Conservation (phyloP, 2,888 invertebrate species). For the Drosophila niveifrons region DNA sequence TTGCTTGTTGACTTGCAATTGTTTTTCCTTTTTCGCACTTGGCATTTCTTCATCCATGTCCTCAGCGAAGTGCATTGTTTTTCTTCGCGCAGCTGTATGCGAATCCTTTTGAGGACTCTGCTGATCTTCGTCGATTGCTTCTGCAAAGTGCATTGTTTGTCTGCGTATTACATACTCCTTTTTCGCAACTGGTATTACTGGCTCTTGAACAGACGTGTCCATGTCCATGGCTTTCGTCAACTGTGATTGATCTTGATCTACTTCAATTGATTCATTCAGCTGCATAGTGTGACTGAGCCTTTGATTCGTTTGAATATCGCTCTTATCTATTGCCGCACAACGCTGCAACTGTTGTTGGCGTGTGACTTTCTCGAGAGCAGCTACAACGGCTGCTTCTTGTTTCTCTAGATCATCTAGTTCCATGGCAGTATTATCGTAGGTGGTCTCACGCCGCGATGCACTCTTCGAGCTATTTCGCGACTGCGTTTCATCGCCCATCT, state of each 20-base stretch:
- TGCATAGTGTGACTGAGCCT: slow-evolving; percentile 22
- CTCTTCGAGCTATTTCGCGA: slow-evolving; percentile 64
- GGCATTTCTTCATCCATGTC: slow-evolving; percentile 21
- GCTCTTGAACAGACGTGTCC: slow-evolving; percentile 22
- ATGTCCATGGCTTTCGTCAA: slow-evolving; percentile 22
- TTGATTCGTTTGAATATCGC: neutral
- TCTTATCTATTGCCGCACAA: slow-evolving; percentile 14
- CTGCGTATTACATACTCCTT: slow-evolving; percentile 4
- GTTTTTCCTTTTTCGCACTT: neutral
- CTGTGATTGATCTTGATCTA: slow-evolving; percentile 2
- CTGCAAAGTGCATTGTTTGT: slow-evolving; percentile 21
- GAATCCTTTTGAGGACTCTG: slow-evolving; percentile 4
- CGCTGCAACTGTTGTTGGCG: slow-evolving; percentile 11
- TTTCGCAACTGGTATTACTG: neutral
- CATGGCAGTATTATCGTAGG: slow-evolving; percentile 49
- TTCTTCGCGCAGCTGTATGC: slow-evolving; percentile 1
- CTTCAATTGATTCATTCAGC: slow-evolving; percentile 26
- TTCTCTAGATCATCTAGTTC: slow-evolving; percentile 57
- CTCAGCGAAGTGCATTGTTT: slow-evolving; percentile 31
- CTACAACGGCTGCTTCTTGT: slow-evolving; percentile 33
- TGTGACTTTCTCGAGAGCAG: slow-evolving; percentile 23
- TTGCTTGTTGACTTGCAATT: neutral
- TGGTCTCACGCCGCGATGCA: slow-evolving; percentile 56
- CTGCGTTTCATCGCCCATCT: slow-evolving; percentile 71
- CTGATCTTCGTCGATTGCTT: slow-evolving; percentile 21